Percentiles rank a stretch among this genome's conserved stretches.
These are phyloP conservation scores for Anableps anableps DNA, from an alignment of 2,797 vertebrate genomes.

Conservation along the genomic window DNA sequence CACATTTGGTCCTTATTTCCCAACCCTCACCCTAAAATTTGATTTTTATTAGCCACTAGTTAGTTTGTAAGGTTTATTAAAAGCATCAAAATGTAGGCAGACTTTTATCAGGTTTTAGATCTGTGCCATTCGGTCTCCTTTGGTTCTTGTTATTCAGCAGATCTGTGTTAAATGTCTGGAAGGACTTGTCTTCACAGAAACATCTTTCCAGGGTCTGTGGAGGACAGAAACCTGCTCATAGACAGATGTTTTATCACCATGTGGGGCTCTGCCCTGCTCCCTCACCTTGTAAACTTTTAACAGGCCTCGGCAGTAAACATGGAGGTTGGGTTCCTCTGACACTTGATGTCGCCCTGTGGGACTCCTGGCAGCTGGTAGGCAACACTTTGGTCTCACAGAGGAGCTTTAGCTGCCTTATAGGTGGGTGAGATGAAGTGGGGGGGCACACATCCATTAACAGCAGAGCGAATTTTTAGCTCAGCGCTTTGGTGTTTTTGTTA, in stretches of 20 bases:
- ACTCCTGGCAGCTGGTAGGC: constrained; percentile 62
- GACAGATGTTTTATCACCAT: constrained; percentile 2
- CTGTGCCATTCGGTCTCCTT: neutral
- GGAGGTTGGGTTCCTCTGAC: constrained; percentile 67
- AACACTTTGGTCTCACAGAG: constrained; percentile 42
- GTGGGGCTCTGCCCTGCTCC: constrained; percentile 5
- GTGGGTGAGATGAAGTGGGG: constrained; percentile 33
- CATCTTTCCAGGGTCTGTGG: neutral
- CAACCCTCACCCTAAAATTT: constrained; percentile 22
- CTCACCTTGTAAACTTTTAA: constrained; percentile 58
- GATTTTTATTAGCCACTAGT: constrained; percentile 68
- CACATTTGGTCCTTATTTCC: neutral
- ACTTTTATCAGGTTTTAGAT: constrained; percentile 42
- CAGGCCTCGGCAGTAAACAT: constrained; percentile 39
- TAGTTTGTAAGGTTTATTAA: constrained; percentile 73
- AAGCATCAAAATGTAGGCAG: constrained; percentile 39
- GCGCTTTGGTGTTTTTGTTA: too few species aligned
- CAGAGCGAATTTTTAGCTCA: too few species aligned
- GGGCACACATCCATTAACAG: neutral
- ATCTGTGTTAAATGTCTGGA: neutral
- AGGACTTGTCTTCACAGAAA: neutral
- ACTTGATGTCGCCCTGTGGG: constrained; percentile 64
- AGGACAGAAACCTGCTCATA: constrained; percentile 20
- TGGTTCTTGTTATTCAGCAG: neutral
- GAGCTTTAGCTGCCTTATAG: constrained; percentile 54